phyloP scores from a whole-genome alignment of 1,140 invertebrate genomes.

The Spodoptera litura region DNA sequence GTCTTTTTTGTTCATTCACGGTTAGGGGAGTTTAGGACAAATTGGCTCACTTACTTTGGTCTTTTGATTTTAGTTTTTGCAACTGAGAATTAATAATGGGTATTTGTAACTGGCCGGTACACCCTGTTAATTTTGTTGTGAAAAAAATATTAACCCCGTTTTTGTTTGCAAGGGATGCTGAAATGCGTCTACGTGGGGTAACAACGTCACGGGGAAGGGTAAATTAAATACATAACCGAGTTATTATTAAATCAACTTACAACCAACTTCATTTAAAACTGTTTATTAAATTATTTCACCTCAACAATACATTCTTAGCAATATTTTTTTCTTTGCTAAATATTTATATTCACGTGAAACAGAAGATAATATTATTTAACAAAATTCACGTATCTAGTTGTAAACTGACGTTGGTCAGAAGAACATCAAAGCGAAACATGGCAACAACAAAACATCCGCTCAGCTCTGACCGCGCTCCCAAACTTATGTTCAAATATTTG shows the following conservation, averaged over 20 bases:
- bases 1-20: conserved; percentile 49
- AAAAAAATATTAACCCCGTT: conserved; percentile 20
- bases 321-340: too few relatives aligned
- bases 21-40: conserved; percentile 44
- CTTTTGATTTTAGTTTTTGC: conserved; percentile 47
- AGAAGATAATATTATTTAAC: background rate
- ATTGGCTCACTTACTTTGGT: conserved; percentile 39
- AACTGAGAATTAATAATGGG: conserved; percentile 22
- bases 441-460: conserved; percentile 11
- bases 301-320: too few relatives aligned
- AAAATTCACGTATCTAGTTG: background rate
- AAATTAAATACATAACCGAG: conserved; percentile 5
- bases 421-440: conserved; percentile 27
- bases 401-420: conserved; percentile 5
- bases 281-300: too few relatives aligned
- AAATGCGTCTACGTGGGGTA: conserved; percentile 16
- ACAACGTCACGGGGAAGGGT: conserved; percentile 10
- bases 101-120: conserved; percentile 19
- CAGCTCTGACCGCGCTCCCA: conserved; percentile 15
- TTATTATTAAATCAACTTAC: conserved; percentile 13
- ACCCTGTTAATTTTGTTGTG: conserved; percentile 15
- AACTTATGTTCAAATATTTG: conserved; percentile 41
- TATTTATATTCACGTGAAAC: background rate
- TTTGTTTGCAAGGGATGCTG: conserved; percentile 7
- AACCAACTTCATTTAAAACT: background rate